Conservation (phyloP, 2,797 vertebrate genomes). For the Myotis planiceps region DNA sequence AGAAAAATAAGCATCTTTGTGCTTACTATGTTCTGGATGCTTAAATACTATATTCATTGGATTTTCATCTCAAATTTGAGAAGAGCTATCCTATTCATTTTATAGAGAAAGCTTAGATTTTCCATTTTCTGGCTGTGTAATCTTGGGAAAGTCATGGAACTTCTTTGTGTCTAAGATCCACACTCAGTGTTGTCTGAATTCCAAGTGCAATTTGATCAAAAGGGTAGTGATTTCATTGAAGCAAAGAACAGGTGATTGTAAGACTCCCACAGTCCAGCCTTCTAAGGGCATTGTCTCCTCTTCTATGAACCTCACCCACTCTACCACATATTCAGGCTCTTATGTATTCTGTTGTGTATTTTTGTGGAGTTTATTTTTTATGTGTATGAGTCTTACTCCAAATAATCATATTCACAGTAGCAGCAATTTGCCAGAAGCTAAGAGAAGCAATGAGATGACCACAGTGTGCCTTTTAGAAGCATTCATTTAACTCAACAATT, state of each 20-base stretch:
- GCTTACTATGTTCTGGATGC: neutral
- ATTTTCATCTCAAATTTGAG: neutral
- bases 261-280: neutral
- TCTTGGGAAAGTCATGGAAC: neutral
- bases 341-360: neutral
- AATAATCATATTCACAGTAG: neutral
- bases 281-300: neutral
- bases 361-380: neutral
- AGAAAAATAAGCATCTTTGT: neutral
- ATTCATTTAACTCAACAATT: neutral
- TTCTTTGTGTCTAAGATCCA: neutral
- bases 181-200: neutral
- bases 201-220: neutral
- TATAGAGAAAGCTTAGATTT: neutral
- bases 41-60: neutral
- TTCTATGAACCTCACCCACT: neutral
- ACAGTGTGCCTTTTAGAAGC: neutral
- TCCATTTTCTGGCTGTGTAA: neutral
- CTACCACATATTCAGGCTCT: neutral
- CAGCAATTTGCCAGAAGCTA: neutral
- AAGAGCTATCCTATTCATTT: neutral
- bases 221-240: neutral
- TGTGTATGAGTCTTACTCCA: neutral
- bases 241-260: neutral
- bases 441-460: neutral